Percentiles rank a stretch among this genome's conserved stretches.
phyloP scores from a whole-genome alignment of 1,140 invertebrate genomes.

The Cydia strobilella region DNA sequence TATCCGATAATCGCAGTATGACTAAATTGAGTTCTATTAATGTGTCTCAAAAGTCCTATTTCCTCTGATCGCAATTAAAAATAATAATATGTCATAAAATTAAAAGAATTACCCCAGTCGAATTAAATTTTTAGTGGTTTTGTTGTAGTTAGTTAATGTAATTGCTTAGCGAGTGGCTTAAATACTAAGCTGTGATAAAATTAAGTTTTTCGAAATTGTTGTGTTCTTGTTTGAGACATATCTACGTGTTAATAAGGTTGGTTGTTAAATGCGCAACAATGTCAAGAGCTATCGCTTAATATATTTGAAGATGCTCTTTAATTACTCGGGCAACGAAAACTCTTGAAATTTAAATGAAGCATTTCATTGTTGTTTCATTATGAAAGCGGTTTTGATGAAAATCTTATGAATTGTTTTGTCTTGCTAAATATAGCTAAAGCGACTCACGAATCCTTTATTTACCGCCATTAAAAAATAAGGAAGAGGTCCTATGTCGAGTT shows the following conservation, averaged over 20 bases:
- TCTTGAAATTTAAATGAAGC: no score
- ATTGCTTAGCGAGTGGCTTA: slow-evolving; percentile 28
- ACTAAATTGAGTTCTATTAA: background rate
- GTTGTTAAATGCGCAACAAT: slow-evolving; percentile 2
- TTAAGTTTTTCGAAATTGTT: slow-evolving; percentile 16
- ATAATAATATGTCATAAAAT: background rate
- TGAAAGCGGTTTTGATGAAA: no score
- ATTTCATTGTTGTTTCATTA: no score
- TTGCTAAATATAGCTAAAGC: no score
- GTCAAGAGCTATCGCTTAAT: slow-evolving; percentile 12
- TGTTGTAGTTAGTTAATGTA: slow-evolving; percentile 12
- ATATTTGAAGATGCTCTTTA: background rate
- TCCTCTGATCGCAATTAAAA: background rate
- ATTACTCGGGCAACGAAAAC: no score
- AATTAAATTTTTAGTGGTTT: background rate
- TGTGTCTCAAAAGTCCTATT: background rate
- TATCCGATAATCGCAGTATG: background rate
- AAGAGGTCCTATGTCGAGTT: no score
- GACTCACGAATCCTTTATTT: no score
- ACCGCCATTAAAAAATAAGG: no score
- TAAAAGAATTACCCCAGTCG: background rate
- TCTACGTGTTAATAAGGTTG: slow-evolving; percentile 21
- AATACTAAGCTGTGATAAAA: slow-evolving; percentile 28
- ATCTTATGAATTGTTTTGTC: no score
- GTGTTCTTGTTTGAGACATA: slow-evolving; percentile 22